Conservation (phyloP, 2,797 vertebrate species). For the Cirrhinus mrigala region DNA sequence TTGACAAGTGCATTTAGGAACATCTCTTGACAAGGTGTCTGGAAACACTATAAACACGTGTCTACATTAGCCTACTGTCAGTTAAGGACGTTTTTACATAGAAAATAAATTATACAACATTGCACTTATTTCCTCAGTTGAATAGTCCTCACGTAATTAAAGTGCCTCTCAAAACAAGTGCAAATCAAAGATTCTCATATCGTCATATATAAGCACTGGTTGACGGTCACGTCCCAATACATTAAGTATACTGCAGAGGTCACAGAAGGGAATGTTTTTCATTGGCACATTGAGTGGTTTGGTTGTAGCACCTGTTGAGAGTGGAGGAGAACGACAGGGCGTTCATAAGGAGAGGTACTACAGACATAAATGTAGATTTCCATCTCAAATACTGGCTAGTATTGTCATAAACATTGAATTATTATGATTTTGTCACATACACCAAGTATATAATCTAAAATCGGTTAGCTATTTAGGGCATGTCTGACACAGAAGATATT, state of each 20-base stretch:
- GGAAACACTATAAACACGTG: conserved; percentile 54
- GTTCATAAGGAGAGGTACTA: conserved; percentile 43
- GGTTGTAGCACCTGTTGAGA: conserved; percentile 73
- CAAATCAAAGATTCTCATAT: conserved; percentile 60
- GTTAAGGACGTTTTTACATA: conserved; percentile 42
- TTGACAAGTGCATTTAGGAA: conserved; percentile 53
- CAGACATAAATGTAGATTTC: background rate
- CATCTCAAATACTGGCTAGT: background rate
- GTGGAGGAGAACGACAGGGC: conserved; percentile 46
- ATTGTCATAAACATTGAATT: background rate
- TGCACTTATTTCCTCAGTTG: conserved; percentile 62
- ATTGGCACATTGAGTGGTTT: conserved; percentile 56
- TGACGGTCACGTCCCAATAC: conserved; percentile 45
- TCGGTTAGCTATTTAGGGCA: background rate
- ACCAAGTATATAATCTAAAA: background rate
- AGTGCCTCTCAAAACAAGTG: conserved; percentile 65
- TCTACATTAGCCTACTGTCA: conserved; percentile 41
- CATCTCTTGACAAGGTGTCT: conserved; percentile 51
- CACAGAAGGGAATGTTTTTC: conserved; percentile 52
- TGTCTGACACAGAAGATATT: background rate
- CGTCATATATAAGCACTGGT: conserved; percentile 55
- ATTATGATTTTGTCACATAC: background rate
- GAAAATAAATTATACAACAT: conserved; percentile 61
- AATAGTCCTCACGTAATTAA: conserved; percentile 53
- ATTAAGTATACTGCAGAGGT: conserved; percentile 32